Conservation (phyloP, 2,113 vertebrate genomes). For the Mohoua ochrocephala region DNA sequence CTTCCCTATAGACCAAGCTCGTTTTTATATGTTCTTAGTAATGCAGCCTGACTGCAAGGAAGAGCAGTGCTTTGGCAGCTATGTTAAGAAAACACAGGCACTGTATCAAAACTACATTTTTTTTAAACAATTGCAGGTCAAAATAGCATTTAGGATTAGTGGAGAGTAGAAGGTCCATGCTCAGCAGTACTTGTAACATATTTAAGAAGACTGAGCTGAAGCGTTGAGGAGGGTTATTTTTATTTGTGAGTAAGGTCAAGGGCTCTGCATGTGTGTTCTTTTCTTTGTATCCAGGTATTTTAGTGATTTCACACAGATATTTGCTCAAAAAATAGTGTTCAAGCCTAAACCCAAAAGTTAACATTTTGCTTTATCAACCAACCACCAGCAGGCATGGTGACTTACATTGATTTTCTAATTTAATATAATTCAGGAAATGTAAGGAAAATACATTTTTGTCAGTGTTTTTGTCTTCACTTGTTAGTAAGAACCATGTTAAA, state of each 20-base stretch:
- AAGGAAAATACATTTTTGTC: not conserved
- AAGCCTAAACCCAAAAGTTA: not conserved
- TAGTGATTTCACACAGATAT: not conserved
- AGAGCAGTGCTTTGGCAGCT: not conserved
- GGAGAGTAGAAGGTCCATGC: not conserved
- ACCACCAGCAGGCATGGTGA: not conserved
- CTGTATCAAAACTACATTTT: not conserved
- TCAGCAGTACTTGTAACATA: not conserved
- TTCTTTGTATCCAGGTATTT: not conserved
- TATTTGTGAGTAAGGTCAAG: not conserved
- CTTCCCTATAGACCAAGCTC: not conserved
- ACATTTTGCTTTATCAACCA: not conserved
- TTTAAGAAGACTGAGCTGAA: not conserved
- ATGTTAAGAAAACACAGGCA: not conserved
- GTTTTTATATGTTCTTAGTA: not conserved
- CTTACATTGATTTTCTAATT: not conserved
- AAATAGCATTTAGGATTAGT: not conserved
- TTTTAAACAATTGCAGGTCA: not conserved
- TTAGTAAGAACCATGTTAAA: not conserved
- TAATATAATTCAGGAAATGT: not conserved
- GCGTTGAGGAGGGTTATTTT: not conserved
- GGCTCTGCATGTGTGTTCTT: not conserved
- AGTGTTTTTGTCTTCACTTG: not conserved
- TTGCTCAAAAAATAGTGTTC: not conserved
- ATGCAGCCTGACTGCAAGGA: constrained; percentile 27